These are phyloP conservation scores for Sturnus vulgaris DNA, from an alignment of 2,113 vertebrate genomes.

Conservation along the genomic window DNA sequence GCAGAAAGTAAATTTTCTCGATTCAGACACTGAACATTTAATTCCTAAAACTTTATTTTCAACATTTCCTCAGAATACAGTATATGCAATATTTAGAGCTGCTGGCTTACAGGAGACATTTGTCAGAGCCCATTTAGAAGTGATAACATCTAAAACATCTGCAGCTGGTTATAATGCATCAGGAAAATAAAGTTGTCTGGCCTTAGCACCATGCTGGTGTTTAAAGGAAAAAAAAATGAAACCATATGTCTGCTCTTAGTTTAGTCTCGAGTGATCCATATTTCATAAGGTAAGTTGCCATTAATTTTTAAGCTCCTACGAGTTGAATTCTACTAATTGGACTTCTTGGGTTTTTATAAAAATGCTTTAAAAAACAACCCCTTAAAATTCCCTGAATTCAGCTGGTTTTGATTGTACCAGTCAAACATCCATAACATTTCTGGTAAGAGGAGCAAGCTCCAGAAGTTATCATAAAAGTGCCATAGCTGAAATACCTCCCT, in stretches of 20 bases:
- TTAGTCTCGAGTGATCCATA: conserved; percentile 38
- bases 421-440: neutral
- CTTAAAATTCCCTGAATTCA: neutral
- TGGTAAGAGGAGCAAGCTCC: neutral
- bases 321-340: conserved; percentile 50
- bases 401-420: neutral
- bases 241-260: conserved; percentile 18
- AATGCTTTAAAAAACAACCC: neutral
- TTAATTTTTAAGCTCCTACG: conserved; percentile 37
- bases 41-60: conserved; percentile 40
- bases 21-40: neutral
- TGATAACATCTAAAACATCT: conserved; percentile 50
- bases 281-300: conserved; percentile 32
- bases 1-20: conserved; percentile 7
- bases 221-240: neutral
- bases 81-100: conserved; percentile 20
- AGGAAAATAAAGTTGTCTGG: conserved; percentile 37
- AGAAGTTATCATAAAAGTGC: neutral
- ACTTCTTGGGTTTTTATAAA: conserved; percentile 6
- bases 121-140: conserved; percentile 38
- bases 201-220: neutral
- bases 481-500: neutral
- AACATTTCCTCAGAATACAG: conserved; percentile 3
- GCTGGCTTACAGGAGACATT: conserved; percentile 38
- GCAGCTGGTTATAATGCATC: conserved; percentile 43